Percentiles rank a stretch among this genome's conserved stretches.
These are phyloP conservation scores for Clivina fossor DNA, from an alignment of 2,888 invertebrate species.

Conservation along the genomic window DNA sequence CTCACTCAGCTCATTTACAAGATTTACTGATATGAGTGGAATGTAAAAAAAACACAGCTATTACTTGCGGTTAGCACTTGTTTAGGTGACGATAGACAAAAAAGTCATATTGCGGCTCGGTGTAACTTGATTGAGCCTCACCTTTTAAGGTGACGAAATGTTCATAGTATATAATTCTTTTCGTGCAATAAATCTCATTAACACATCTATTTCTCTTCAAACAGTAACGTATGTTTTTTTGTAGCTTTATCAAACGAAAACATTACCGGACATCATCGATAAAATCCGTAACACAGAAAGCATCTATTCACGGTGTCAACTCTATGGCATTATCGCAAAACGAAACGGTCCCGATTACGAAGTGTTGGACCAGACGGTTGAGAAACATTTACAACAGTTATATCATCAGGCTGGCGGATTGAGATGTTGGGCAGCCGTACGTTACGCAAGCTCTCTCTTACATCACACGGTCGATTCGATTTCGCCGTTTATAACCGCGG, in stretches of 20 bases:
- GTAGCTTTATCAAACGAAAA: slow-evolving; percentile 63
- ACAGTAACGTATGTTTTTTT: too few species aligned
- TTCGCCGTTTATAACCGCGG: slow-evolving; percentile 96
- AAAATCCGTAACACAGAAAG: slow-evolving; percentile 70
- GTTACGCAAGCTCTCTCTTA: slow-evolving; percentile 91
- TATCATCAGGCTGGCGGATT: slow-evolving; percentile 84
- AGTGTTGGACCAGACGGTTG: slow-evolving; percentile 63
- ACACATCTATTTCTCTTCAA: too few species aligned
- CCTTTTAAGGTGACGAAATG: too few species aligned
- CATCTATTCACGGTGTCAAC: slow-evolving; percentile 77
- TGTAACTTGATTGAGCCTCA: too few species aligned
- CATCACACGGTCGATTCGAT: slow-evolving; percentile 96
- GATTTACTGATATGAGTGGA: too few species aligned
- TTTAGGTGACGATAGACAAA: too few species aligned
- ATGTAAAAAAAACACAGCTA: too few species aligned
- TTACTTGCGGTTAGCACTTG: too few species aligned
- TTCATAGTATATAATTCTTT: too few species aligned
- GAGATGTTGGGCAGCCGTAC: slow-evolving; percentile 85
- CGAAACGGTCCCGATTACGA: slow-evolving; percentile 80
- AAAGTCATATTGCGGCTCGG: too few species aligned
- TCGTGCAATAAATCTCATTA: too few species aligned
- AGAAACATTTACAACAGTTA: slow-evolving; percentile 68
- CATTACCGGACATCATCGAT: slow-evolving; percentile 74
- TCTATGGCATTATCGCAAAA: slow-evolving; percentile 79
- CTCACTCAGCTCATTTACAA: too few species aligned